Conservation (phyloP, 92 coral and sea anemone genomes). For the Metridium senile region DNA sequence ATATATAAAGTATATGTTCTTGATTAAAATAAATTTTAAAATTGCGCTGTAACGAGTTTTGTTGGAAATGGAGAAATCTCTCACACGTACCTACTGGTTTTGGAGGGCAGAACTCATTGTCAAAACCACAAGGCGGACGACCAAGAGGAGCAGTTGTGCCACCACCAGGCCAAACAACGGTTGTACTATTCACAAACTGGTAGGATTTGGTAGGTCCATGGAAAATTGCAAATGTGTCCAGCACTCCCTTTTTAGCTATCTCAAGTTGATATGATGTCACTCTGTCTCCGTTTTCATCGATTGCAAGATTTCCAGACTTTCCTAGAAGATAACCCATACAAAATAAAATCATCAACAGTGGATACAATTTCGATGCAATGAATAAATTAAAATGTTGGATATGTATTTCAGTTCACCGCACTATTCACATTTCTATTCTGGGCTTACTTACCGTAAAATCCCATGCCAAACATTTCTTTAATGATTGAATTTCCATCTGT, state of each 20-base stretch:
- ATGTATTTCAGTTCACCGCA: no score
- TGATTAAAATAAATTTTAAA: no score
- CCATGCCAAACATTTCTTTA: conserved; percentile 41
- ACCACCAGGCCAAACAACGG: conserved; percentile 76
- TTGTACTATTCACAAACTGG: conserved; percentile 36
- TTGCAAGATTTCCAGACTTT: conserved; percentile 55
- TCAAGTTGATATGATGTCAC: conserved; percentile 47
- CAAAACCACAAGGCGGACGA: conserved; percentile 79
- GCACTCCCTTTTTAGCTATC: conserved; percentile 1
- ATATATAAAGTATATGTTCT: no score
- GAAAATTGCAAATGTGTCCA: conserved; percentile 41
- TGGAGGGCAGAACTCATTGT: conserved; percentile 58
- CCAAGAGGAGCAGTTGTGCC: conserved; percentile 66
- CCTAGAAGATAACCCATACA: conserved; percentile 39
- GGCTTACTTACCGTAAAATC: conserved; percentile 52
- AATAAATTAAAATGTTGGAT: no score
- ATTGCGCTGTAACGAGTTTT: background rate
- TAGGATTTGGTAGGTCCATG: conserved; percentile 45
- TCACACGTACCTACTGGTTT: conserved; percentile 45
- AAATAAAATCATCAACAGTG: background rate
- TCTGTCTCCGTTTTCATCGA: conserved; percentile 67
- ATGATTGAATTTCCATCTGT: conserved; percentile 43
- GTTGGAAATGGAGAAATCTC: background rate
- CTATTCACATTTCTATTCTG: background rate
- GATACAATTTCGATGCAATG: background rate